Evolutionary conservation across 2,888 invertebrate species (phyloP).

Genomic region (Aphelenchoides bicaudatus): DNA sequence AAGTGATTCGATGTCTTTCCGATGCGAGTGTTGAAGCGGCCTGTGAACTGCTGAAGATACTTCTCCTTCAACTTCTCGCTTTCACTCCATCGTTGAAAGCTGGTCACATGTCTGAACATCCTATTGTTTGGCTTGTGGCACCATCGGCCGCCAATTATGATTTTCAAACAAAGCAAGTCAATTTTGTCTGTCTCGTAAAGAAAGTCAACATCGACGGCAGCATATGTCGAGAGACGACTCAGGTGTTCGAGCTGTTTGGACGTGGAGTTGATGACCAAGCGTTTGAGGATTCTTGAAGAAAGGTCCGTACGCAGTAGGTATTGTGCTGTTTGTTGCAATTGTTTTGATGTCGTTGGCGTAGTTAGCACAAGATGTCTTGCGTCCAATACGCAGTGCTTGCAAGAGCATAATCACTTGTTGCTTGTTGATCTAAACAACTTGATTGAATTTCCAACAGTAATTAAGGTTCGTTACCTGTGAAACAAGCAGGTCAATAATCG

Average conservation of each 20-base stretch:
- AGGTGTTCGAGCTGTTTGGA: conserved; percentile 46
- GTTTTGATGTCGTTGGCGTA: not conserved
- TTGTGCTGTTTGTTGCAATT: conserved; percentile 8
- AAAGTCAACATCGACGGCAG: conserved; percentile 44
- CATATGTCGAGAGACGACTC: conserved; percentile 43
- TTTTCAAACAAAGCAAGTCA: conserved; percentile 46
- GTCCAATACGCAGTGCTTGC: conserved; percentile 28
- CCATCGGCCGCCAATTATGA: conserved; percentile 33
- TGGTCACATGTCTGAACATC: conserved; percentile 47
- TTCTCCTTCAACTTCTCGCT: conserved; percentile 46
- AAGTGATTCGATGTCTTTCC: not conserved
- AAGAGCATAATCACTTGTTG: conserved; percentile 43
- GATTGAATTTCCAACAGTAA: not conserved
- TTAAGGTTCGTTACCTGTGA: conserved; percentile 34
- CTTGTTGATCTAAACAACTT: conserved; percentile 38
- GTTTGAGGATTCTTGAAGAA: conserved; percentile 44
- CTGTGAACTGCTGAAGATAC: conserved; percentile 49
- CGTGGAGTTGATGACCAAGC: too few relatives aligned
- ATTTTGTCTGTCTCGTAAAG: conserved; percentile 45
- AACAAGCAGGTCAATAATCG: conserved; percentile 45
- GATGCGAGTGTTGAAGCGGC: conserved; percentile 13
- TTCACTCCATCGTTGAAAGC: conserved; percentile 51
- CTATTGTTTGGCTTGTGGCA: conserved; percentile 45
- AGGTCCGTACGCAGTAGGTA: conserved; percentile 34
- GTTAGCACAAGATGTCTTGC: not conserved